A percentile compares a stretch with the other conserved stretches of the same genome.
Evolutionary conservation across 2,113 vertebrate species (phyloP).

Genomic region (Melanotaenia duboulayi): DNA sequence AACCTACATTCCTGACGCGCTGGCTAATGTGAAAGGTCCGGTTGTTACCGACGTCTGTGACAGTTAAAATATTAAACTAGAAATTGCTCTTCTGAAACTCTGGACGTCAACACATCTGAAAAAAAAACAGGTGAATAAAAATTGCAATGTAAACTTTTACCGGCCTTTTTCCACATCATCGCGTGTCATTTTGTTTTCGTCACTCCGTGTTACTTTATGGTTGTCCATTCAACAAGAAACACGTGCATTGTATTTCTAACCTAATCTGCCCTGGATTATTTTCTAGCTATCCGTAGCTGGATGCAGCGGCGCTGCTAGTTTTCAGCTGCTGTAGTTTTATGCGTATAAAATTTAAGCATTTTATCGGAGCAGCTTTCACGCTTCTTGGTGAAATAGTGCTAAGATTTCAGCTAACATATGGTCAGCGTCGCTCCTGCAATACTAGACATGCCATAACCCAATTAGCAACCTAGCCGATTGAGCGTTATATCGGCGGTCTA

Average conservation of each 20-base stretch:
- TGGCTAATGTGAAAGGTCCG: background rate
- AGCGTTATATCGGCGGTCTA: background rate
- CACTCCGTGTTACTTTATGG: constrained; percentile 71
- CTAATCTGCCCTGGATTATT: constrained; percentile 64
- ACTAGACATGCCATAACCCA: constrained; percentile 27
- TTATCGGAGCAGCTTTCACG: background rate
- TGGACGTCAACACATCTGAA: constrained; percentile 25
- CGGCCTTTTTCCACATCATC: background rate
- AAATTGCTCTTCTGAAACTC: background rate
- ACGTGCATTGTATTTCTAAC: constrained; percentile 65
- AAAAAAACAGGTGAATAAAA: constrained; percentile 58
- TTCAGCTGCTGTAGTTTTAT: background rate
- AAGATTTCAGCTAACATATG: background rate
- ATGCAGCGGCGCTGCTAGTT: background rate
- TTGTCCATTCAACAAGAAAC: constrained; percentile 56
- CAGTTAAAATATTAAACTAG: background rate
- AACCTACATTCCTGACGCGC: background rate
- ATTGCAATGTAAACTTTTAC: background rate
- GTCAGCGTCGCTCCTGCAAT: background rate
- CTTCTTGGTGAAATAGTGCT: background rate
- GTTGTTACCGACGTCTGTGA: background rate
- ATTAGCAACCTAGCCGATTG: constrained; percentile 38
- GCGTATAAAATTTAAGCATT: background rate
- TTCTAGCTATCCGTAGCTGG: constrained; percentile 10
- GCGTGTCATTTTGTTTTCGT: background rate